Evolutionary conservation across 1,140 invertebrate genomes (phyloP).

Genomic region (Macrotrachela quadricornifera): DNA sequence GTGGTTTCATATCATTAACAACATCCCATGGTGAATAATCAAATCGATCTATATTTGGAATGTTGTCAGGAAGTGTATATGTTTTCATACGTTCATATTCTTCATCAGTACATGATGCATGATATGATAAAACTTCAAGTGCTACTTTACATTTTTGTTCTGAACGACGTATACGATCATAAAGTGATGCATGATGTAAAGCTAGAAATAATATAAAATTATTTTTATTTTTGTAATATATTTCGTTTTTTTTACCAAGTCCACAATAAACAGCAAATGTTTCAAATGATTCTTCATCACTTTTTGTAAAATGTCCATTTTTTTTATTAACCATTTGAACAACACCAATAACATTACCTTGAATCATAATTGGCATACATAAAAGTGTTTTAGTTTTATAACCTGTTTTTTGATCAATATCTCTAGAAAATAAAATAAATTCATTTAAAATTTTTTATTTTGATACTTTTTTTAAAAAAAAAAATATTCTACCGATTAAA

Average conservation of each 20-base stretch:
- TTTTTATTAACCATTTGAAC: conserved; percentile 86
- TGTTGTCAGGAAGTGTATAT: conserved; percentile 63
- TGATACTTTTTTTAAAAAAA: too few species aligned
- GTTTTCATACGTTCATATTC: conserved; percentile 59
- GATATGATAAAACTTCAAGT: conserved; percentile 78
- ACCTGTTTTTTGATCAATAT: conserved; percentile 69
- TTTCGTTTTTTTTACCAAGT: conserved; percentile 44
- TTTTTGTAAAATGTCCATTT: conserved; percentile 23
- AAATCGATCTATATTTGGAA: conserved; percentile 84
- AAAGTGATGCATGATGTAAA: conserved; percentile 85
- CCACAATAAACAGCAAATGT: conserved; percentile 92
- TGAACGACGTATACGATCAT: conserved; percentile 48
- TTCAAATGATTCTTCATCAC: conserved; percentile 45
- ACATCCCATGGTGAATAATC: conserved; percentile 18
- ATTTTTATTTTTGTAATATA: conserved; percentile 12
- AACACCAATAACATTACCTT: conserved; percentile 77
- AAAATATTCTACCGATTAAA: conserved; percentile 42
- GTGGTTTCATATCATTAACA: not conserved
- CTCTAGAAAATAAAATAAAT: conserved; percentile 27
- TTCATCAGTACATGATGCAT: conserved; percentile 69
- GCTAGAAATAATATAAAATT: too few species aligned
- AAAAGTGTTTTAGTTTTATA: conserved; percentile 73
- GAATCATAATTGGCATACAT: conserved; percentile 78
- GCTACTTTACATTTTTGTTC: conserved; percentile 91
- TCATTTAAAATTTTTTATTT: too few species aligned